phyloP scores from a whole-genome alignment of 2,888 invertebrate genomes.

The Druceiella hillmani region DNA sequence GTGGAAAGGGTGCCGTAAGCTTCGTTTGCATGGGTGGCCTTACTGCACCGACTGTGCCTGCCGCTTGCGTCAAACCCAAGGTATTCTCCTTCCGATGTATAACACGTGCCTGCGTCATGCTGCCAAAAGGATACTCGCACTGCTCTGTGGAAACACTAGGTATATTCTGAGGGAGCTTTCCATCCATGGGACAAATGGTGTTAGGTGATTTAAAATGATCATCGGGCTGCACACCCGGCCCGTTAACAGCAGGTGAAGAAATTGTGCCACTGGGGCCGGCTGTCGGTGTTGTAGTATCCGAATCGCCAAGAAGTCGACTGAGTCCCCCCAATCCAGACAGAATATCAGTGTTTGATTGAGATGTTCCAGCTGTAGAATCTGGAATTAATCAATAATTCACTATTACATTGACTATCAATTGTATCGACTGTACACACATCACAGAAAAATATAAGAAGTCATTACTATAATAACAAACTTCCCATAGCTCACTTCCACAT shows the following conservation, averaged over 20 bases:
- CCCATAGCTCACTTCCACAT: no score
- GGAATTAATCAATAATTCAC: no score
- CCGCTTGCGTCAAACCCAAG: slow-evolving; percentile 37
- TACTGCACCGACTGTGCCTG: slow-evolving; percentile 8
- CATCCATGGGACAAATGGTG: slow-evolving; percentile 81
- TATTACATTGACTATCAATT: no score
- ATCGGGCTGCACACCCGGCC: slow-evolving; percentile 48
- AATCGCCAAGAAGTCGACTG: slow-evolving; percentile 34
- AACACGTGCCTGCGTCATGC: slow-evolving; percentile 86
- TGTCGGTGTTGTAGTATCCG: slow-evolving; percentile 31
- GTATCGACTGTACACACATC: no score
- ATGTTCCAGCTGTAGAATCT: slow-evolving; percentile 14
- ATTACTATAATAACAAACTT: no score
- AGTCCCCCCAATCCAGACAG: slow-evolving; percentile 39
- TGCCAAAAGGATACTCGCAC: slow-evolving; percentile 77
- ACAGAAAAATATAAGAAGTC: no score
- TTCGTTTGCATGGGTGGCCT: no score
- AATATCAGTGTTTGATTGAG: slow-evolving; percentile 36
- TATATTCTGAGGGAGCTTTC: slow-evolving; percentile 57
- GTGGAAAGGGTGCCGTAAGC: slow-evolving; percentile 26
- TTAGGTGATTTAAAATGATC: slow-evolving; percentile 72
- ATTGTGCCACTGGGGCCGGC: slow-evolving; percentile 25
- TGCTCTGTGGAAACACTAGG: slow-evolving; percentile 53
- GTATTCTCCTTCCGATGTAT: slow-evolving; percentile 70
- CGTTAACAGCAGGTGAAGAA: slow-evolving; percentile 55